These are phyloP conservation scores for Eremobia ochroleuca DNA, from an alignment of 2,888 invertebrate species.

Conservation along the genomic window DNA sequence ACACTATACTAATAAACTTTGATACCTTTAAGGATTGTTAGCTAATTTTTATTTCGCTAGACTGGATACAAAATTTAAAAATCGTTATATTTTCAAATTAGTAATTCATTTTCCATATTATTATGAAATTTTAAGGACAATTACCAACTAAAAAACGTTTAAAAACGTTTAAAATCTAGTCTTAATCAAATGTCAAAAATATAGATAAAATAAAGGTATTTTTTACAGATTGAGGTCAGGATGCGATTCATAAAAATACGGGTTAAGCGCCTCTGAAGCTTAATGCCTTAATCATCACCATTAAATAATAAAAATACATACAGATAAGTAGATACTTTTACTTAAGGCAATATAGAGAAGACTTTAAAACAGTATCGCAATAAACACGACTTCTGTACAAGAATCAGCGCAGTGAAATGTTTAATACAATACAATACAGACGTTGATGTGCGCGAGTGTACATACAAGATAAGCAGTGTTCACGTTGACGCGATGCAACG, in stretches of 20 bases:
- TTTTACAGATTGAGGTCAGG: too few relatives aligned
- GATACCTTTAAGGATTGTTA: neutral
- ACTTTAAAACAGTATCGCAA: neutral
- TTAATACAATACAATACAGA: constrained; percentile 13
- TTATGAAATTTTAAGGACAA: neutral
- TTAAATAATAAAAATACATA: neutral
- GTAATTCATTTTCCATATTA: neutral
- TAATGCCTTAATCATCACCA: neutral
- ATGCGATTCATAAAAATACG: neutral
- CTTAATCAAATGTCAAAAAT: neutral
- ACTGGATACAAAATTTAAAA: neutral
- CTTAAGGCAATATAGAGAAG: neutral
- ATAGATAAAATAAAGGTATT: too few relatives aligned
- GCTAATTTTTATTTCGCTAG: neutral
- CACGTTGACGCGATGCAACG: constrained; percentile 23
- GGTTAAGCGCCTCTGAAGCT: neutral
- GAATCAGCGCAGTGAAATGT: constrained; percentile 28
- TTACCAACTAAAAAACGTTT: neutral
- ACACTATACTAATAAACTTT: neutral
- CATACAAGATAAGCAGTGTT: constrained; percentile 37
- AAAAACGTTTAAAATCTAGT: neutral
- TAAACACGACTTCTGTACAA: constrained; percentile 20
- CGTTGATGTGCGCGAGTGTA: constrained; percentile 37
- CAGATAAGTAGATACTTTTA: too few relatives aligned
- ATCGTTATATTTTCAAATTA: neutral